Base-by-base conservation (phyloP, 2,113 vertebrate genomes). In the Mungos mungo region DNA sequence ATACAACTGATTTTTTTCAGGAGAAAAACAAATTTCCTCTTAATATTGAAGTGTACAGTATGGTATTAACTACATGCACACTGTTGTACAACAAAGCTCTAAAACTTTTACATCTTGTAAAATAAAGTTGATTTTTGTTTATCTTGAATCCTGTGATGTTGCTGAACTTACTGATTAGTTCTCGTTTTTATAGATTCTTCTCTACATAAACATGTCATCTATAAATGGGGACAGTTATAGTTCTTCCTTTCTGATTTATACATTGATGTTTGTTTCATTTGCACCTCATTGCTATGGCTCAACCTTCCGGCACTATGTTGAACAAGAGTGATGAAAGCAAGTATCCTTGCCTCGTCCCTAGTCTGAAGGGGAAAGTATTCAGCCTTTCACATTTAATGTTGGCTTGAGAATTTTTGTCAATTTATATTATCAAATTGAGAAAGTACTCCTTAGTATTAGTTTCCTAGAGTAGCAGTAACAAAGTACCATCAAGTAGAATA, bases 81-180 rank as follows among this genome's bases (percentile, higher is more conserved):
- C 7, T 33, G n/a, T 27, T 41, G 19, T 65, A 89, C 21, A 52
- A 50, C 8, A 60, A 31, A 81, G 15, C 66, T 88, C 77, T 82
- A 33, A 71, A 65, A 41, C 38, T 7, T 74, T 38, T 33, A 29
- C 52, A 33, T 33, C 52, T 27, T 65, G 54, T 33, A 33, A 97
- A 76, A 88, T 45, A 52, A 29, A 95, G 52, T 2, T 79, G 29
- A 65, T 41, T 79, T 96, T 88, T 71, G 76, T 96, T 88, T 71
- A 81, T n/a, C 60, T 82, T 94, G 27, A 83, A 92, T 79, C 19
- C 41, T 82, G 19, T 5, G 33, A 65, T 54, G 9, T 5, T 92
- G 35, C 11, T 81, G 7, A 83, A 90, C 45, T 77, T 88, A 91
- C 1, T 86, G 27, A 76, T 90, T 84, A 90, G 25, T 79, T 97